Conservation (phyloP, 2,888 invertebrate species). For the Spodoptera littoralis region DNA sequence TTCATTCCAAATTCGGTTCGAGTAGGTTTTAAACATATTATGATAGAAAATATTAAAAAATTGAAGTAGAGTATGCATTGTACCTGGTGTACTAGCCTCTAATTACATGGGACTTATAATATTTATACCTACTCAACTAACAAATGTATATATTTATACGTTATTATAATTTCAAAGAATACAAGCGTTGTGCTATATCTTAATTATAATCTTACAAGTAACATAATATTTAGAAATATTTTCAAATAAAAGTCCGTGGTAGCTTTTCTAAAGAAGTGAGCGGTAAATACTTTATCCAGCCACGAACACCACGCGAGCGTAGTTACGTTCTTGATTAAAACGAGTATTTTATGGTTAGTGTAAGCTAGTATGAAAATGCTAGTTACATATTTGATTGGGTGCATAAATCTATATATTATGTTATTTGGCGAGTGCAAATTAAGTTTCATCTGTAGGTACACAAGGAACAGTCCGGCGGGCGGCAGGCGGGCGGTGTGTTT, state of each 20-base stretch:
- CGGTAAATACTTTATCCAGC: slow-evolving; percentile 22
- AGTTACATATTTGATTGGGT: slow-evolving; percentile 49
- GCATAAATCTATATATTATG: slow-evolving; percentile 42
- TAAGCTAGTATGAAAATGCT: slow-evolving; percentile 5
- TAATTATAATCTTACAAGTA: background rate
- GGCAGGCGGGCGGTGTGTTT: slow-evolving; percentile 59
- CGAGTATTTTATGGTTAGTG: slow-evolving; percentile 23
- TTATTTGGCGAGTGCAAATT: slow-evolving; percentile 49
- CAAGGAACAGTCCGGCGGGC: slow-evolving; percentile 51
- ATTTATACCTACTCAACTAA: too few relatives aligned
- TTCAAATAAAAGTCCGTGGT: slow-evolving; percentile 2
- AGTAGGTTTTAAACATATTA: too few relatives aligned
- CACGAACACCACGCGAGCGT: slow-evolving; percentile 2
- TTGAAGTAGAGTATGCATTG: too few relatives aligned
- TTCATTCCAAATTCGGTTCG: too few relatives aligned
- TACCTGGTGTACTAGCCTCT: too few relatives aligned
- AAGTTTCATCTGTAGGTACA: slow-evolving; percentile 59
- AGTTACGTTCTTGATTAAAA: slow-evolving; percentile 23
- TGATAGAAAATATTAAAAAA: too few relatives aligned
- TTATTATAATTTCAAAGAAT: too few relatives aligned
- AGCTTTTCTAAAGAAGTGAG: slow-evolving; percentile 1
- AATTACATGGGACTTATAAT: too few relatives aligned
- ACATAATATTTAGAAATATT: background rate
- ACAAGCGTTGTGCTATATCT: too few relatives aligned
- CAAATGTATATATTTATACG: too few relatives aligned